These are phyloP conservation scores for Scaptomyza hsui DNA, from an alignment of 1,140 invertebrate genomes.

Conservation along the genomic window DNA sequence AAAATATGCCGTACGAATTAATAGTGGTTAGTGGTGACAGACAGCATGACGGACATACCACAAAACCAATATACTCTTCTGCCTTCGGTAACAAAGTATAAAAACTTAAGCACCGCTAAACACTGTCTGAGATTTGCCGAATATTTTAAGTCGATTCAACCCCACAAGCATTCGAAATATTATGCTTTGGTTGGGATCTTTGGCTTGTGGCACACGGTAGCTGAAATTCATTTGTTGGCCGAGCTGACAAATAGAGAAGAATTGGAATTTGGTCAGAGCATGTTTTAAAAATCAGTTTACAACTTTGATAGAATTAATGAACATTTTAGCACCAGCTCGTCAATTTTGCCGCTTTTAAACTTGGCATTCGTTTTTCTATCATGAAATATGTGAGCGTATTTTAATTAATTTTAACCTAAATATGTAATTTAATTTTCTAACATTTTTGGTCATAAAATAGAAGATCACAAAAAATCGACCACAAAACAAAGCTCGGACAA, in stretches of 20 bases:
- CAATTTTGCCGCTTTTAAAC: constrained; percentile 27
- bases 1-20: too few relatives aligned
- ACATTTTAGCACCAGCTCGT: constrained; percentile 39
- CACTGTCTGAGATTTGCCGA: background rate
- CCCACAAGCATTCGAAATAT: constrained; percentile 3
- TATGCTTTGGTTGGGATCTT: background rate
- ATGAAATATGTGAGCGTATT: constrained; percentile 23
- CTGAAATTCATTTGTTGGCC: constrained; percentile 42
- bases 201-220: constrained; percentile 30
- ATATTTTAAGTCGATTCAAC: constrained; percentile 14
- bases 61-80: too few relatives aligned
- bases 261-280: constrained; percentile 35
- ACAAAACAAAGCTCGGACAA: constrained; percentile 19
- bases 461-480: constrained; percentile 21
- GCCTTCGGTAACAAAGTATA: too few relatives aligned
- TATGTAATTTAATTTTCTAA: constrained; percentile 44
- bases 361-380: constrained; percentile 9
- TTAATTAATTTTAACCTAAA: constrained; percentile 38
- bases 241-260: constrained; percentile 32
- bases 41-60: too few relatives aligned
- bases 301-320: constrained; percentile 44
- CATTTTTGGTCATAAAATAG: constrained; percentile 9
- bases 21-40: too few relatives aligned
- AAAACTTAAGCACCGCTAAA: too few relatives aligned
- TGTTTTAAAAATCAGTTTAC: constrained; percentile 46